Base-by-base conservation (phyloP, 2,797 vertebrate genomes). In the Poeciliopsis turneri region DNA sequence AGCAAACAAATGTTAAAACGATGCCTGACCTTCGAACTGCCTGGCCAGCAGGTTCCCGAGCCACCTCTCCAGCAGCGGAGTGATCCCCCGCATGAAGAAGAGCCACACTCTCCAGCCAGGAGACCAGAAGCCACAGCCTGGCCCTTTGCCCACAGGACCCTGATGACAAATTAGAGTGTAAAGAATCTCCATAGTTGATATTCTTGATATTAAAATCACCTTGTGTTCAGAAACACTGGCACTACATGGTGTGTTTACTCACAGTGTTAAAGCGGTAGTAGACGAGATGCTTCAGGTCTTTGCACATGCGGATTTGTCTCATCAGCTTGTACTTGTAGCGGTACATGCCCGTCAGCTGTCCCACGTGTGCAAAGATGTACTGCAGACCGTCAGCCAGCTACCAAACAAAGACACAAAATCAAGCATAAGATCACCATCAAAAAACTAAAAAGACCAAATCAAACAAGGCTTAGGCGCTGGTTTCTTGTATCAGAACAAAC, bases 301-400 rank as follows among this genome's bases (percentile, higher is more conserved):
- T 99, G 96, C 98, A 99, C 98, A 99, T 99, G 8, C 98, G 95
- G 87, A 99, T 99, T 92, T 99, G 98, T 90, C 98, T 96, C 98
- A 99, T 99, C 90, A 99, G 91, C 93, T 99, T 99, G 95, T 99
- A 99, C 79, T 99, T 99, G 95, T 99, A 99, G 1, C 98, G 95
- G 94, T 99, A 99, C 98, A 99, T 99, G 77, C 98, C 98, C 0
- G 98, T 99, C 93, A 99, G 95, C 93, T 99, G 98, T 69, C 98
- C 98, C 57, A 99, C 98, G 0, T 99, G 98, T 81, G 98, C 98
- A 49, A 99, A 99, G 94, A 99, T 99, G 94, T 99, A 99, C 95
- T 99, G 98, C 86, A 99, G 93, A 0, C 98, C 98, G 45, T 99
- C 98, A 47, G 98, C 75, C 93, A 99, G 86, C 98, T 99, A 82